Evolutionary conservation across 2,888 invertebrate genomes (phyloP), one percentile per base, ranked within the genome.

Genomic region (Acanthosoma haemorrhoidale): DNA sequence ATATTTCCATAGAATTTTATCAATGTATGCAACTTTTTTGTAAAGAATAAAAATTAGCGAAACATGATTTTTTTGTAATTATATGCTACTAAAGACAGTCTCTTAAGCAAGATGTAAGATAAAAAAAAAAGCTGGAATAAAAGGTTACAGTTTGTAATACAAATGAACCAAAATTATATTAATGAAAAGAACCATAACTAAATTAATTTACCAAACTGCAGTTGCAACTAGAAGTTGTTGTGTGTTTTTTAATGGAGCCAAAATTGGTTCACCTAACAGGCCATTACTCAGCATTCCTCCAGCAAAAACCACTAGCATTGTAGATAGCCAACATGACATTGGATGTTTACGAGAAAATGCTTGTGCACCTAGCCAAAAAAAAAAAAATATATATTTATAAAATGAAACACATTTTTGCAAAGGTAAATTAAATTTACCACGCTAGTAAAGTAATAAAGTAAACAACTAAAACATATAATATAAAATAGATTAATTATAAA

Each of bases 281-380:
- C 94, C 92, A 81, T 95, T 96, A 78, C 94, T 94, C 74, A 99
- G 87, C 88, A 99, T 94, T 75, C 94, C 93, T 75, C 98, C 96
- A 72, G 97, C 94, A 84, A 97, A 99, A 77, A 97, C 95, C 72
- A 96, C 92, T 79, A 99, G 83, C 96, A 99, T 97, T 70, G 94
- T 96, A 51, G 97, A 96, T 73, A 99, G 83, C 97, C 97, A 99
- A 81, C 96, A 97, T 74, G 97, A 90, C 76, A 99, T 82, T 0
- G 99, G 98, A 81, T 99, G 98, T 81, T 96, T 96, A 72, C 99
- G 85, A 51, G 96, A 96, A 81, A 99, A 99, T 69, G 89, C 84
- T 79, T 92, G 90, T 11, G 93, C 91, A 73, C 92, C 92, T 90
- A 81, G 29, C n/a, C n/a, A n/a, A n/a, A n/a, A n/a, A n/a, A n/a